phyloP scores from a whole-genome alignment of 2,888 invertebrate genomes.

The Latheticus oryzae region DNA sequence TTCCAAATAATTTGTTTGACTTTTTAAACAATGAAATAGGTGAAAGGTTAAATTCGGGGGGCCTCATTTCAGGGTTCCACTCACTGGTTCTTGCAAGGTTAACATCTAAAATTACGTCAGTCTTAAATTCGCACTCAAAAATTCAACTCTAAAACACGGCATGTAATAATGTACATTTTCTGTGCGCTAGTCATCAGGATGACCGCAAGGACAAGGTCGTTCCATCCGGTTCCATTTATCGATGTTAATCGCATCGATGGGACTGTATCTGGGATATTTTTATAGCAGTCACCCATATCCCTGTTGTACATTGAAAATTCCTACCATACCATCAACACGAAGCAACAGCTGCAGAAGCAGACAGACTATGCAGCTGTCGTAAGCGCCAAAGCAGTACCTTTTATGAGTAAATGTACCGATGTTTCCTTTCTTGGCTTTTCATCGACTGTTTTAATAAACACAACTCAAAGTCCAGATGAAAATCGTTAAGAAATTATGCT shows the following conservation, averaged over 20 bases:
- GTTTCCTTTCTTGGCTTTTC: slow-evolving; percentile 22
- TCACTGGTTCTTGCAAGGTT: slow-evolving; percentile 30
- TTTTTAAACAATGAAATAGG: slow-evolving; percentile 14
- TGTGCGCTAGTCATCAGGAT: slow-evolving; percentile 23
- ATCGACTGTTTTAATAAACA: slow-evolving; percentile 7
- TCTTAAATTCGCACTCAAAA: background rate
- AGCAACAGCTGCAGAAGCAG: slow-evolving; percentile 32
- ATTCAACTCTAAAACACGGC: background rate
- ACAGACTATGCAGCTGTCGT: slow-evolving; percentile 33
- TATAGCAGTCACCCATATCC: background rate
- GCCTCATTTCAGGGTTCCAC: slow-evolving; percentile 29
- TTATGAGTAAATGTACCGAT: slow-evolving; percentile 31
- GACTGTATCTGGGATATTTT: slow-evolving; percentile 20
- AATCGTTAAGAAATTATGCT: slow-evolving; percentile 9
- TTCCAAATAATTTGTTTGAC: too few relatives aligned
- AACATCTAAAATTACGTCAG: slow-evolving; percentile 22
- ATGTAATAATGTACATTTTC: slow-evolving; percentile 21
- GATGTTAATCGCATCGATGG: slow-evolving; percentile 22
- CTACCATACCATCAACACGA: slow-evolving; percentile 17
- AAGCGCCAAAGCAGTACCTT: slow-evolving; percentile 22
- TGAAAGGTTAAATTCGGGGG: slow-evolving; percentile 33
- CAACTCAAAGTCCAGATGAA: slow-evolving; percentile 31
- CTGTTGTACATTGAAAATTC: slow-evolving; percentile 11
- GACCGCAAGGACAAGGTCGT: slow-evolving; percentile 32
- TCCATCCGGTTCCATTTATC: slow-evolving; percentile 26